These are phyloP conservation scores for Fragum fragum DNA, from an alignment of 2,888 invertebrate species.

Conservation along the genomic window DNA sequence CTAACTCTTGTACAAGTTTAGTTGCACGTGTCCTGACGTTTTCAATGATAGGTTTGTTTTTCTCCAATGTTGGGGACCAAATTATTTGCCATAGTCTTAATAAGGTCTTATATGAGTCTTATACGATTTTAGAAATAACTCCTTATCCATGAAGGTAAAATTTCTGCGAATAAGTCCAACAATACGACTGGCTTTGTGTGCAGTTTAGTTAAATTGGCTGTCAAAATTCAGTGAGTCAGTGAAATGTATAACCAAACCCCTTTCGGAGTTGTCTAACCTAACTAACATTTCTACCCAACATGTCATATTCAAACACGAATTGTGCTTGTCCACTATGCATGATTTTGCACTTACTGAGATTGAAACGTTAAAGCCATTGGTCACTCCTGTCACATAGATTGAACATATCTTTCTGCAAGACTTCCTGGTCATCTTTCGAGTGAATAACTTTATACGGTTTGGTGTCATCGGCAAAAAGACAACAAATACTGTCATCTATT, in stretches of 20 bases:
- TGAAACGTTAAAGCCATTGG: conserved; percentile 38
- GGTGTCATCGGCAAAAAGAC: conserved; percentile 46
- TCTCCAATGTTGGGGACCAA: conserved; percentile 21
- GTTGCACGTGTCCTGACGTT: conserved; percentile 24
- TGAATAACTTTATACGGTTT: conserved; percentile 28
- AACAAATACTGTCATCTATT: background rate
- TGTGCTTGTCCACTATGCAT: conserved; percentile 4
- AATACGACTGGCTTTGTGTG: conserved; percentile 34
- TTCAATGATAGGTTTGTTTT: conserved; percentile 29
- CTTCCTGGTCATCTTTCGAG: conserved; percentile 1
- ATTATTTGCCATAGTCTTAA: conserved; percentile 40
- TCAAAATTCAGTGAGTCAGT: conserved; percentile 30
- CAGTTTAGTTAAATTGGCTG: conserved; percentile 8
- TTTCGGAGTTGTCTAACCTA: conserved; percentile 3
- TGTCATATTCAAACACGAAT: conserved; percentile 28
- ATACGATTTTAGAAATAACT: conserved; percentile 28
- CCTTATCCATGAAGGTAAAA: conserved; percentile 39
- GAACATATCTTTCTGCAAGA: conserved; percentile 37
- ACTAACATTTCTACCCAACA: conserved; percentile 14
- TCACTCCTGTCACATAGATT: conserved; percentile 44
- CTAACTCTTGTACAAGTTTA: conserved; percentile 22
- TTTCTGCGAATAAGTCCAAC: conserved; percentile 38
- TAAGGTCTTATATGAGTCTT: conserved; percentile 30
- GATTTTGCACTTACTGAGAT: conserved; percentile 35
- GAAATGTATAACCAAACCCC: conserved; percentile 30